Evolutionary conservation across 2,888 invertebrate species (phyloP), one percentile per base, ranked within the genome.

Genomic region (Eucera pruinosa): DNA sequence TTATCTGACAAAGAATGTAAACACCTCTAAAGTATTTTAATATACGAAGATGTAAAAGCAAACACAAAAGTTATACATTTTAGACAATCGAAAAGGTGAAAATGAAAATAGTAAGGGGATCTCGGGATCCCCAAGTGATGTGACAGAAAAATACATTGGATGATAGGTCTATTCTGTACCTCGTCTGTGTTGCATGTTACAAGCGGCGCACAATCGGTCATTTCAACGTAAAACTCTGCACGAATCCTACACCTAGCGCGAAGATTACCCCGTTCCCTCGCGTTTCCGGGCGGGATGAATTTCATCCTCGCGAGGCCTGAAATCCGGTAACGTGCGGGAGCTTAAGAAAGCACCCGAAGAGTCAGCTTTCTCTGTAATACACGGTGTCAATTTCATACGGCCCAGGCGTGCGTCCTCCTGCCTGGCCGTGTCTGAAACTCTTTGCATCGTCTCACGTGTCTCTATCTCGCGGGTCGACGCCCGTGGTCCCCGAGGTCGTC

Each of bases 381-480:
- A 66, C 69, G 73, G 84, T 84, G 84, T 84, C 85, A 60, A 82
- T 84, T 84, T 85, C 85, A 82, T 75, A 67, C 74, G 68, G 71
- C 33, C 64, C 76, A 64, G 57, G 61, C 57, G 50, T 47, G 23
- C 55, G 20, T 62, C 69, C 60, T 57, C 36, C 27, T 60, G 20
- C 33, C 20, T 65, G n/a, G 7, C 27, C 5, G 54, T 36, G 30
- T 81, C 62, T 71, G 66, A 71, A 84, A 72, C 76, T 71, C 71
- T 73, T 68, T 66, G 55, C 18, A 60, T 25, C 79, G 61, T 78
- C 82, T 84, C 82, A 39, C 61, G 80, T 82, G 71, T 80, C 82
- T 73, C 64, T 74, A 72, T 85, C 67, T 78, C 66, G 43, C 66
- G 64, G 84, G 81, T 84, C 85, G 68, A 81, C 68, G 81, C 25